phyloP scores from a whole-genome alignment of 2,888 invertebrate genomes.

The Caenorhabditis plicata region DNA sequence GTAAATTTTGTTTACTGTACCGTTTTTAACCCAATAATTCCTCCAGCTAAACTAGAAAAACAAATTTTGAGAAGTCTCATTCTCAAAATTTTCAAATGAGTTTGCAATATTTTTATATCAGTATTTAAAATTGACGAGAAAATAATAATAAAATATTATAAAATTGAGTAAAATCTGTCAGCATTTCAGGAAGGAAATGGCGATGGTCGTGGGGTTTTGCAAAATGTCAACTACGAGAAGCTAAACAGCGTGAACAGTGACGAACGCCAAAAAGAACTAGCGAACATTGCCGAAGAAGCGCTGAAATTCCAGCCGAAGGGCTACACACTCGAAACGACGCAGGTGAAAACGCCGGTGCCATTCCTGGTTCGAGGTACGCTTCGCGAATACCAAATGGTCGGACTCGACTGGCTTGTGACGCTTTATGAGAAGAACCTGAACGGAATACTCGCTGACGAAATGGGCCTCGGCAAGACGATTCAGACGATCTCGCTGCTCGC shows the following conservation, averaged over 20 bases:
- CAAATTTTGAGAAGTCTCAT: conserved; percentile 1
- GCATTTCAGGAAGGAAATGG: conserved; percentile 66
- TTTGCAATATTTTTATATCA: neutral
- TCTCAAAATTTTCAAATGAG: neutral
- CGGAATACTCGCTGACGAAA: conserved; percentile 76
- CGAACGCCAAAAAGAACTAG: conserved; percentile 56
- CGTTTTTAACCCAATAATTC: no score
- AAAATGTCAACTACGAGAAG: conserved; percentile 51
- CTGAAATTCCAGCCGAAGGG: conserved; percentile 96
- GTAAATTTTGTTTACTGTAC: no score
- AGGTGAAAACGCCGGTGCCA: conserved; percentile 89
- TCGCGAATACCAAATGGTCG: conserved; percentile 95
- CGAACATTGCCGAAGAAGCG: conserved; percentile 74
- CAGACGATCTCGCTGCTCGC: conserved; percentile 88
- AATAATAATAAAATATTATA: no score
- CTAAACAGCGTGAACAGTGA: conserved; percentile 49
- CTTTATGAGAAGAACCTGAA: conserved; percentile 92
- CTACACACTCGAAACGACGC: conserved; percentile 89
- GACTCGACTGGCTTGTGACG: conserved; percentile 93
- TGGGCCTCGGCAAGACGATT: conserved; percentile 67
- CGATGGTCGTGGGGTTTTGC: conserved; percentile 66
- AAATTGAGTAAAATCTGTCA: neutral
- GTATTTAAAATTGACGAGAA: no score
- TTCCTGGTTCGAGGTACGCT: conserved; percentile 85
- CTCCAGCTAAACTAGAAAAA: no score